Percentiles rank a stretch among this genome's conserved stretches.
These are phyloP conservation scores for Drosophila bipectinata DNA, from an alignment of 1,140 invertebrate species.

Conservation along the genomic window DNA sequence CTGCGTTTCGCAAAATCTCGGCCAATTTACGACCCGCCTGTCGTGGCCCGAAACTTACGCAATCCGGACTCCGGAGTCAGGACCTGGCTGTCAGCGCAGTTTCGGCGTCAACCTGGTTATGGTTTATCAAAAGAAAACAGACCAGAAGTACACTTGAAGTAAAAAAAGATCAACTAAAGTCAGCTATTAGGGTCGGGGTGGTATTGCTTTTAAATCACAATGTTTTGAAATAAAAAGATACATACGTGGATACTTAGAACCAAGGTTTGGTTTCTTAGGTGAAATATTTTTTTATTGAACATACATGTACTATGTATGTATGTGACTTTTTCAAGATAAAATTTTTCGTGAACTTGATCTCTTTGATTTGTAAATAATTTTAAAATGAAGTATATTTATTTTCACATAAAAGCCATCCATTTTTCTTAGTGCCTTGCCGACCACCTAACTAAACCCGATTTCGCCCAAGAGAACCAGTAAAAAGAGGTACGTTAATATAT, in stretches of 20 bases:
- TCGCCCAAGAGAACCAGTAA: conserved; percentile 26
- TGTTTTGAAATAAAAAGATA: not conserved
- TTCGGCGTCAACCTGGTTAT: conserved; percentile 52
- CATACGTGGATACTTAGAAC: too few relatives aligned
- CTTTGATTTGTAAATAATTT: too few relatives aligned
- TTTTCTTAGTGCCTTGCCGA: conserved; percentile 6
- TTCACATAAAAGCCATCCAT: not conserved
- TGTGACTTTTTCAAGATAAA: too few relatives aligned
- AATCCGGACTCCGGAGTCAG: conserved; percentile 50
- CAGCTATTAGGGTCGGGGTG: too few relatives aligned
- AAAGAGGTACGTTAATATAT: conserved; percentile 3
- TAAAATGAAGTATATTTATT: too few relatives aligned
- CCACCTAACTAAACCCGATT: conserved; percentile 27
- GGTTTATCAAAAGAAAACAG: conserved; percentile 64
- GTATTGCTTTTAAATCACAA: not conserved
- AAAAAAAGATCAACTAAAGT: not conserved
- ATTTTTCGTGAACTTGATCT: too few relatives aligned
- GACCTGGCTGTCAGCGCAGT: conserved; percentile 16
- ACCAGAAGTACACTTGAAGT: conserved; percentile 14
- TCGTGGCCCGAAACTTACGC: conserved; percentile 60
- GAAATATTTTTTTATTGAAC: too few relatives aligned
- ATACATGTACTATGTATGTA: too few relatives aligned
- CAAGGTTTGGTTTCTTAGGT: too few relatives aligned
- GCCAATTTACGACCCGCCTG: conserved; percentile 62
- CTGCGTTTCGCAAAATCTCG: conserved; percentile 78